Conservation (phyloP, 2,113 vertebrate species). For the Mellivora capensis region DNA sequence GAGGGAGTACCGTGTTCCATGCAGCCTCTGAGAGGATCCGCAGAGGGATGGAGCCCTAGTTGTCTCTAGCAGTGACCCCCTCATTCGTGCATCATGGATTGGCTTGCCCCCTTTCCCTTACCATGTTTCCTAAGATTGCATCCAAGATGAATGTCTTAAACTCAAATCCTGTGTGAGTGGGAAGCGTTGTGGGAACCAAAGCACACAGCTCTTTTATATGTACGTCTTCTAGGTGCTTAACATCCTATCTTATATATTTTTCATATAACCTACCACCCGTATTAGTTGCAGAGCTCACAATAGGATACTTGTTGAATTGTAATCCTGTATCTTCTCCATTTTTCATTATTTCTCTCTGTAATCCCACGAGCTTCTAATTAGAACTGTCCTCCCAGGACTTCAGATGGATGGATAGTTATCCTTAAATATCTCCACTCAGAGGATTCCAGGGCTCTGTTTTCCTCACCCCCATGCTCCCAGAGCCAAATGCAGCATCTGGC, state of each 20-base stretch:
- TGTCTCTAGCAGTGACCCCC: not conserved
- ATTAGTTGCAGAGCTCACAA: not conserved
- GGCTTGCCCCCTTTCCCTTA: not conserved
- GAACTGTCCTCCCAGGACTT: not conserved
- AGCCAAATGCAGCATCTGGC: not conserved
- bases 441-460: not conserved
- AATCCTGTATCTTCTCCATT: not conserved
- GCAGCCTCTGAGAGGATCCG: not conserved
- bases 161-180: not conserved
- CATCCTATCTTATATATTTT: not conserved
- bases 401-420: not conserved
- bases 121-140: not conserved
- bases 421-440: not conserved
- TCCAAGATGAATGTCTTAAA: not conserved
- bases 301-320: not conserved
- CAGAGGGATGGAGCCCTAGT: too few relatives aligned
- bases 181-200: not conserved
- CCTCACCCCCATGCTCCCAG: not conserved
- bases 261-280: not conserved
- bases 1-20: not conserved
- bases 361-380: not conserved
- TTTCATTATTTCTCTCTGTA: not conserved
- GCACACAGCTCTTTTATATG: not conserved
- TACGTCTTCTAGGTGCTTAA: not conserved
- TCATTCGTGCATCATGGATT: not conserved